phyloP scores from a whole-genome alignment of 2,113 vertebrate genomes.

The Neolamprologus cancellatus region DNA sequence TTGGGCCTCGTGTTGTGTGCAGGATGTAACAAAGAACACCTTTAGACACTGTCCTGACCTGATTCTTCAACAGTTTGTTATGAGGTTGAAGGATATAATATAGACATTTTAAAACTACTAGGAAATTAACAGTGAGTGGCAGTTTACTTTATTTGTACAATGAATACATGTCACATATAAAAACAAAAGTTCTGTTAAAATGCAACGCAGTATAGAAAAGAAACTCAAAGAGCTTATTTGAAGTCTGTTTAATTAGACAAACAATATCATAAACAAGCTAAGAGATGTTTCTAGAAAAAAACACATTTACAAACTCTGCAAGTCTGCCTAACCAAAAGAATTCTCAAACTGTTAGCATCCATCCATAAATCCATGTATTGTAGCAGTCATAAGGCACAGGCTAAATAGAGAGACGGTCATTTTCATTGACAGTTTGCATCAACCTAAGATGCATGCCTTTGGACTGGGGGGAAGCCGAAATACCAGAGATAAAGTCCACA shows the following conservation, averaged over 20 bases:
- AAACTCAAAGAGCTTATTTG: not conserved
- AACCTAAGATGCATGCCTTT: not conserved
- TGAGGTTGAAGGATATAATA: not conserved
- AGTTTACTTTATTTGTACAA: not conserved
- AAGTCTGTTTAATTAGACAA: not conserved
- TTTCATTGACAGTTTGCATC: not conserved
- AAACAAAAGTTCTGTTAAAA: not conserved
- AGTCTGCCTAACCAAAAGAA: not conserved
- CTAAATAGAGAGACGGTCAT: not conserved
- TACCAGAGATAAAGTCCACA: not conserved
- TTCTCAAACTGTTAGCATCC: not conserved
- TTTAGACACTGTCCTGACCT: not conserved
- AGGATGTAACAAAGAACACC: not conserved
- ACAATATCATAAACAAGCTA: not conserved
- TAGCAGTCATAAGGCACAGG: not conserved
- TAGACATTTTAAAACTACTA: not conserved
- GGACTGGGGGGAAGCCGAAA: not conserved
- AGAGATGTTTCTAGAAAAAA: not conserved
- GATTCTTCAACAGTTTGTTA: not conserved
- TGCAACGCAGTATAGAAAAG: not conserved
- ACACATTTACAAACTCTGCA: not conserved
- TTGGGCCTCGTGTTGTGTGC: not conserved
- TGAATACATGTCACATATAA: not conserved
- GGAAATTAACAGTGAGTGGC: not conserved
- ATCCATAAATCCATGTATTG: not conserved